phyloP scores from a whole-genome alignment of 2,113 vertebrate species.

The Ceyx cyanopectus region DNA sequence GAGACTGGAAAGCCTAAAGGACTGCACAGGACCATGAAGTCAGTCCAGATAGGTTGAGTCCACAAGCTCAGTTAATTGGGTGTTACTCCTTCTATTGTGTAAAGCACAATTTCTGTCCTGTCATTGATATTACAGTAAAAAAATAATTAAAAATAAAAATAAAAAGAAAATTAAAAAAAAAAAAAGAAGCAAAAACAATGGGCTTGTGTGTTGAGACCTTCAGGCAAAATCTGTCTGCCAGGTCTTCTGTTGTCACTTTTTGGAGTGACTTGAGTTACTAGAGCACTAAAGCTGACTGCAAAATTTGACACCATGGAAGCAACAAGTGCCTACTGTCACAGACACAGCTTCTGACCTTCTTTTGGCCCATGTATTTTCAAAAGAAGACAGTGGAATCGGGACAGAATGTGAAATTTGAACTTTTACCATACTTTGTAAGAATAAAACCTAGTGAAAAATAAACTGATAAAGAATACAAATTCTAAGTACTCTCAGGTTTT shows the following conservation, averaged over 20 bases:
- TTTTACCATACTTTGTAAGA: neutral
- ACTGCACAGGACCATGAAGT: neutral
- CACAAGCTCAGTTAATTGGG: neutral
- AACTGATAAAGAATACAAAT: neutral
- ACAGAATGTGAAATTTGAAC: neutral
- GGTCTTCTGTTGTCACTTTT: neutral
- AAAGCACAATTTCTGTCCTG: neutral
- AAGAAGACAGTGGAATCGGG: neutral
- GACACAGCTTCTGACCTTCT: neutral
- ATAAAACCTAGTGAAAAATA: neutral
- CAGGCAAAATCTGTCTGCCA: neutral
- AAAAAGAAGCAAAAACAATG: too few species aligned
- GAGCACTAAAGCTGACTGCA: neutral
- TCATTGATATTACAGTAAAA: neutral
- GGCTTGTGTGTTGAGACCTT: neutral
- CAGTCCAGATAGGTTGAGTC: neutral
- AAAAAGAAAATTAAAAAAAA: neutral
- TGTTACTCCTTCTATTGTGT: neutral
- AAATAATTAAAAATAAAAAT: neutral
- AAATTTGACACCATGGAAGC: neutral
- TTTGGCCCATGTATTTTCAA: neutral
- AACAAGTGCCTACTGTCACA: neutral
- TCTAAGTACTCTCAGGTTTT: neutral
- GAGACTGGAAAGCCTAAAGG: neutral
- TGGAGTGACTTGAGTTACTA: neutral